Conservation (phyloP, 1,140 invertebrate genomes). For the Aphelenchoides avenae region DNA sequence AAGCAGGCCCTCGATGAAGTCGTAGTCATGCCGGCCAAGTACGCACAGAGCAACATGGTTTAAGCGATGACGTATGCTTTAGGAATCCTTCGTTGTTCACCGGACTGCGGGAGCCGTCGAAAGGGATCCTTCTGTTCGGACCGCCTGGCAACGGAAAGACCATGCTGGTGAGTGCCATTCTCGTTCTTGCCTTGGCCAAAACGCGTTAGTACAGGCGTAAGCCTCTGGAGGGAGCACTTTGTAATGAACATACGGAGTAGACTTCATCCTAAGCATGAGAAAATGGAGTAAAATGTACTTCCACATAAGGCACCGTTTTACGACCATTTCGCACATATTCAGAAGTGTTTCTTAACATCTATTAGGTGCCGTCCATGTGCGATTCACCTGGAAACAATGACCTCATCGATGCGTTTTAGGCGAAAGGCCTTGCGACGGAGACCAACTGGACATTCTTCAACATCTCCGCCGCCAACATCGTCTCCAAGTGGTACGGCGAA, state of each 20-base stretch:
- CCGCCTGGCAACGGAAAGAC: conserved; percentile 85
- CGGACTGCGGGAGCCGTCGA: conserved; percentile 81
- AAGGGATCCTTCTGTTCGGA: conserved; percentile 87
- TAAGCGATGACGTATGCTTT: conserved; percentile 10
- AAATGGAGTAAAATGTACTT: too few relatives aligned
- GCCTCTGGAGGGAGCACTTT: too few relatives aligned
- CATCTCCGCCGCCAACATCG: conserved; percentile 62
- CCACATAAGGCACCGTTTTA: too few relatives aligned
- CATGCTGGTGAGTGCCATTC: conserved; percentile 75
- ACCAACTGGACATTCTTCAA: conserved; percentile 62
- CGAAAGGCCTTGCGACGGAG: conserved; percentile 65
- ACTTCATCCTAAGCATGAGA: too few relatives aligned
- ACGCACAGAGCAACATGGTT: background rate
- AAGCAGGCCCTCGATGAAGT: conserved; percentile 20
- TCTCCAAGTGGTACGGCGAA: conserved; percentile 62
- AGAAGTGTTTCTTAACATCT: too few relatives aligned
- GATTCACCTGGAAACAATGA: background rate
- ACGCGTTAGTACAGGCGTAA: too few relatives aligned
- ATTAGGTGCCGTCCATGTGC: too few relatives aligned
- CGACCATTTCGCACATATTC: too few relatives aligned
- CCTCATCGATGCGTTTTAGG: conserved; percentile 64
- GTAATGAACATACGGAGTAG: too few relatives aligned
- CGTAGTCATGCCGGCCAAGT: background rate
- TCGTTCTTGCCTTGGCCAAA: too few relatives aligned
- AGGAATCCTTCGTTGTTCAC: conserved; percentile 69